These are phyloP conservation scores for Drosophila malerkotliana DNA, from an alignment of 1,140 invertebrate genomes.

Conservation along the genomic window DNA sequence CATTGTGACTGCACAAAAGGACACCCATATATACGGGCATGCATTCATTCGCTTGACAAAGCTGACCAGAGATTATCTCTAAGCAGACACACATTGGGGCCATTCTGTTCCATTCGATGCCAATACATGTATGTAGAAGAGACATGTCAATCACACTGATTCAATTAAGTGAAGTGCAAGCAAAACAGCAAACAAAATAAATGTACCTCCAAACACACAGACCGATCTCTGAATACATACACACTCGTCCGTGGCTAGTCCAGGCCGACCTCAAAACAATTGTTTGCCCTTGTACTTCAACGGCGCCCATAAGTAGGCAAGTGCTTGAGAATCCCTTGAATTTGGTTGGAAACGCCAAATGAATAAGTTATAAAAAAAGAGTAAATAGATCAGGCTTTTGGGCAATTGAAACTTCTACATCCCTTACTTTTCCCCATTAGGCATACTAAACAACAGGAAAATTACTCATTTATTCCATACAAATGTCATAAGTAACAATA, in stretches of 20 bases:
- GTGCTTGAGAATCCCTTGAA: background rate
- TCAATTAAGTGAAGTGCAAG: conserved; percentile 75
- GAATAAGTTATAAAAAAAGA: conserved; percentile 1
- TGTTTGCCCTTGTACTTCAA: conserved; percentile 27
- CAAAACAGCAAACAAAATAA: conserved; percentile 18
- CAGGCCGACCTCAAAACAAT: conserved; percentile 46
- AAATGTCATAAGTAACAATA: conserved; percentile 35
- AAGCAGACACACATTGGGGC: conserved; percentile 1
- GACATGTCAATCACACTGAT: conserved; percentile 70
- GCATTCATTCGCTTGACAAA: conserved; percentile 8
- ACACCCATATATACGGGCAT: conserved; percentile 2
- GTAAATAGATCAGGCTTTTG: no score
- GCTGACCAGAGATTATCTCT: conserved; percentile 38
- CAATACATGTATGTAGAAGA: conserved; percentile 29
- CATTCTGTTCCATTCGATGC: conserved; percentile 10
- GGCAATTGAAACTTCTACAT: no score
- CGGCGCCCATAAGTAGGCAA: conserved; percentile 28
- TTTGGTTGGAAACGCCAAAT: background rate
- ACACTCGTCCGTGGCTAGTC: background rate
- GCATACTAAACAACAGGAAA: background rate
- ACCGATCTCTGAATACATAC: conserved; percentile 20
- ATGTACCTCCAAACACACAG: background rate
- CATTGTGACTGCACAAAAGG: conserved; percentile 56
- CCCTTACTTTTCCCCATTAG: background rate
- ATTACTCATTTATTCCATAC: conserved; percentile 12